Base-by-base conservation (phyloP, 2,113 vertebrate genomes). In the Mesocricetus auratus region DNA sequence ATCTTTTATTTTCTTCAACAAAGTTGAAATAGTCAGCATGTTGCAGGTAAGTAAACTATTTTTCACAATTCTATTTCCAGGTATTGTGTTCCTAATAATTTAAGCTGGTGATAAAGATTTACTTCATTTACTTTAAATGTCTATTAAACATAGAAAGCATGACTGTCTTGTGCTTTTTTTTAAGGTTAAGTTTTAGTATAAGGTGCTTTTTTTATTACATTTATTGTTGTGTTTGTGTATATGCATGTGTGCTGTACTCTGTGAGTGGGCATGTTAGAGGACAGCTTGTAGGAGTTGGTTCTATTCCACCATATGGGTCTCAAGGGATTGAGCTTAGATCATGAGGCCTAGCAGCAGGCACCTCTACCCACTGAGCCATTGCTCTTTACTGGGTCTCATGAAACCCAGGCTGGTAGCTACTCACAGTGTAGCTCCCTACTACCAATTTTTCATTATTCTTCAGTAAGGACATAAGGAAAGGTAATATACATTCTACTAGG, bases 21-120 rank as follows among this genome's bases (percentile, higher is more conserved):
- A 99, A 98, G 99, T 99, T 98, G 99, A 99, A 97, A 99, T 99
- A 98, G 99, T 99, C 99, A 99, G 99, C 99, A 99, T 99, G 99
- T 98, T 99, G 97, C 99, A 99, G 99, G 99, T 99, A 98, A 99
- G 99, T 98, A 90, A 73, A 42, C 86, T 95, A 13, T 75, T 96
- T 53, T 0, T 89, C 1, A 94, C 56, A 94, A 82, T 93, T 92
- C 4, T 95, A 3, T 97, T 68, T 95, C 89, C 73, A 71, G 74
- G 45, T 64, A 13, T 90, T 33, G 91, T 96, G 21, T 69, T 77
- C 15, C 10, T 95, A 58, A 36, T 96, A 42, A 26, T 83, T 97
- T 26, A 73, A 92, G 7, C n/a, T 90, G 16, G 47, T 93, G 0
- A 91, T 96, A 83, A 47, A 21, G 22, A 42, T 39, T 92, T 64